Evolutionary conservation across 2,888 invertebrate species (phyloP).

Genomic region (Phengaris alcon): DNA sequence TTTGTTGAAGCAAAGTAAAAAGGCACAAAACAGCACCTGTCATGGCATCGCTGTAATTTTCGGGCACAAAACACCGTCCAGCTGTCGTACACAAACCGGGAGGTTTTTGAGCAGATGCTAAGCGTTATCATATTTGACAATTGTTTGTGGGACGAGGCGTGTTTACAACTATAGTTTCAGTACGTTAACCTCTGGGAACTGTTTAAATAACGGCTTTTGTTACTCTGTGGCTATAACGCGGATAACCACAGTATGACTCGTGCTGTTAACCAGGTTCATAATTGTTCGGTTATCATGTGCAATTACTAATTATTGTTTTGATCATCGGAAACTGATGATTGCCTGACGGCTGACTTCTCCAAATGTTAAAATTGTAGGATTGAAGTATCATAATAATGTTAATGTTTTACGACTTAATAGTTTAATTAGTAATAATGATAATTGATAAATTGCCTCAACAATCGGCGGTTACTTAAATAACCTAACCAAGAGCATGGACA

Average conservation of each 20-base stretch:
- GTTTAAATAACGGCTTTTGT: conserved; percentile 10
- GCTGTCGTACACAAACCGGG: conserved; percentile 9
- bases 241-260: conserved; percentile 25
- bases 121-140: conserved; percentile 21
- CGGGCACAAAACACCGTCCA: not conserved
- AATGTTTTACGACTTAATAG: conserved; percentile 5
- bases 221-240: not conserved
- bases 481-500: too few species aligned
- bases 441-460: not conserved
- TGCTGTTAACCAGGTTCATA: not conserved
- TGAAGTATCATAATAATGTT: not conserved
- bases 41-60: not conserved
- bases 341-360: conserved; percentile 1
- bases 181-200: conserved; percentile 10
- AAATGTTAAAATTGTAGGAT: not conserved
- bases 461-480: not conserved
- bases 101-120: conserved; percentile 10
- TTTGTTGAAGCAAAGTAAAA: not conserved
- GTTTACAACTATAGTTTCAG: conserved; percentile 1
- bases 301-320: not conserved
- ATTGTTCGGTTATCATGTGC: not conserved
- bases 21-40: not conserved
- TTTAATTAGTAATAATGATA: not conserved
- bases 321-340: conserved; percentile 11
- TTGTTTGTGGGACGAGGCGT: conserved; percentile 15